Evolutionary conservation across 2,113 vertebrate species (phyloP), one percentile per base, ranked within the genome.

Genomic region (Nansenia antarctica): DNA sequence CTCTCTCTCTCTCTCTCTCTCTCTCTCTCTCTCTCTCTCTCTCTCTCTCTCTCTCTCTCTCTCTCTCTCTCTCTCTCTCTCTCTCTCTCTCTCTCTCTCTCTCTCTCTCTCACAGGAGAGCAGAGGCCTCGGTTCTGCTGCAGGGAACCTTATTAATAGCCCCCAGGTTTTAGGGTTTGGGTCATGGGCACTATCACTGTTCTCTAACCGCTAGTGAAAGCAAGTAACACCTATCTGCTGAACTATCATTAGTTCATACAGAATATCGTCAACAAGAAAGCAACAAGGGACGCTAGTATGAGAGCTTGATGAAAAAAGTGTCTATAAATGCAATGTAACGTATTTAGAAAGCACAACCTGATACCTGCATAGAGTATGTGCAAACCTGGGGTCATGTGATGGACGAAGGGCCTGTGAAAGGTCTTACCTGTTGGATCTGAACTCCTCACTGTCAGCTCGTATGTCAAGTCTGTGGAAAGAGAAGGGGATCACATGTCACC

Each of bases 381-480:
- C 30, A 31, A 24, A 22, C 20, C 9, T 58, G 55, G 2, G 18
- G n/a, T 31, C 22, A 9, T 9, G 7, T 22, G 29, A 26, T 24
- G 11, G n/a, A 60, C 3, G 32, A 42, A n/a, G 22, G 24, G 26
- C 79, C 49, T 26, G 61, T 70, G 54, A 57, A 42, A 45, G 49
- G 45, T 74, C 92, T 96, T 93, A 99, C 98, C 96, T 90, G 95
- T 90, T 14, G 91, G 88, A 53, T 97, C 95, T 0, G 93, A 94
- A 87, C 91, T 94, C 84, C 94, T 96, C 74, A 97, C 88, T 4
- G 93, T 97, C 88, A 99, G 92, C 83, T 99, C 96, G 30, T 98
- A 99, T 0, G 96, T 98, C 84, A 99, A 82, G 85, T 99, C 98
- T 99, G 82, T 76, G 84, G 85, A 81, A 76, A 72, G 68, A 89